Base-by-base conservation (phyloP, 2,113 vertebrate genomes). In the Galbula dea region DNA sequence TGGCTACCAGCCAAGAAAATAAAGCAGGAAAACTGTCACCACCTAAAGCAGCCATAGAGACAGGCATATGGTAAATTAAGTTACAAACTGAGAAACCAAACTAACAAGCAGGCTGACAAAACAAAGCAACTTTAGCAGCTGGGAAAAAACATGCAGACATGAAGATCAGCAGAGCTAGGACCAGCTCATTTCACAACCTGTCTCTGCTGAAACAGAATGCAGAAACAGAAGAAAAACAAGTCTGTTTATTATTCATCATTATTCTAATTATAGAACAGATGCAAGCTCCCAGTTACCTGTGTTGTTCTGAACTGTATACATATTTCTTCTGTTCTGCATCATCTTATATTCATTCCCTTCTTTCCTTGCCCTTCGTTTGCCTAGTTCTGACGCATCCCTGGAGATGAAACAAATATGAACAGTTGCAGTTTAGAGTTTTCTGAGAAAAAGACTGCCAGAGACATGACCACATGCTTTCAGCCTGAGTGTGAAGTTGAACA, bases 311-410 rank as follows among this genome's bases (percentile, higher is more conserved):
- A 98, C 97, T 16, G 98, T 69, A 74, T 99, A 98, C 14, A 85
- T 96, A 84, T 98, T 99, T 96, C 98, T 98, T 79, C 98, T 98
- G 95, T 97, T 98, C 94, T 98, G 98, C 98, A 98, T 98, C 96
- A 99, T 98, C 93, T 99, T 98, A 96, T 98, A 99, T 88, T 99
- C 99, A 59, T 96, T 98, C 92, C 98, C 98, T 84, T 99, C 99
- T 97, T 99, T 99, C 89, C 98, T 97, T 69, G 90, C 90, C 90
- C 96, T 97, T 74, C 95, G 98, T 82, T 98, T 98, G 89, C 97
- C 95, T 13, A 91, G 65, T 75, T 99, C 98, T 32, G 98, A 93
- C 19, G 98, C 88, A 66, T 99, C 99, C 95, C 99, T 99, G 96
- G 58, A 93, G 89, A 94, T 92, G 46, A 97, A 90, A 94, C 80